Percentiles rank a stretch among this genome's conserved stretches.
Evolutionary conservation across 2,113 vertebrate species (phyloP).

Genomic region (Alligator sinensis): DNA sequence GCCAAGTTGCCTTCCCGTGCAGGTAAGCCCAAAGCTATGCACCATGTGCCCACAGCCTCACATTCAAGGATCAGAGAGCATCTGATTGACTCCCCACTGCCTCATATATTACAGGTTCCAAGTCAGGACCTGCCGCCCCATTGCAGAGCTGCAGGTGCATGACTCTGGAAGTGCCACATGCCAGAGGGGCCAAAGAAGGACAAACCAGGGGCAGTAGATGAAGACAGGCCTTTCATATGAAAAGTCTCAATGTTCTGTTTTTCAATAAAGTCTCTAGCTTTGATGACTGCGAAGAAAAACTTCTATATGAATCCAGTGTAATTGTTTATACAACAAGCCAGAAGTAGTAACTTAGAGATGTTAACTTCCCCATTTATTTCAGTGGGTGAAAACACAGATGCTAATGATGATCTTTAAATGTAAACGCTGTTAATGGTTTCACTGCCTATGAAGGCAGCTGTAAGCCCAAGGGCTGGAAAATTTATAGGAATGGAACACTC

Average conservation of each 20-base stretch:
- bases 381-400: not conserved
- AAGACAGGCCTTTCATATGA: not conserved
- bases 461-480: not conserved
- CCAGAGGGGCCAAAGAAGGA: not conserved
- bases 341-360: not conserved
- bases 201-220: not conserved
- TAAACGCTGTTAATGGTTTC: not conserved
- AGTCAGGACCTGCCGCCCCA: too few species aligned
- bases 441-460: fast-evolving
- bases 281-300: not conserved
- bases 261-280: not conserved
- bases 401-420: not conserved
- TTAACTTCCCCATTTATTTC: not conserved
- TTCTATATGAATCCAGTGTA: not conserved
- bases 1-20: too few species aligned
- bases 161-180: not conserved
- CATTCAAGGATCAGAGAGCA: too few species aligned
- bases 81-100: too few species aligned
- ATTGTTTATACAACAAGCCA: not conserved
- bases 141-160: not conserved
- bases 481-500: not conserved
- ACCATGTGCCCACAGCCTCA: too few species aligned
- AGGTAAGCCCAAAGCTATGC: too few species aligned
- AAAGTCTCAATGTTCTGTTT: not conserved
- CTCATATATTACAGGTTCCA: too few species aligned